These are phyloP conservation scores for Andrena cerasifolii DNA, from an alignment of 1,140 invertebrate species.

Conservation along the genomic window DNA sequence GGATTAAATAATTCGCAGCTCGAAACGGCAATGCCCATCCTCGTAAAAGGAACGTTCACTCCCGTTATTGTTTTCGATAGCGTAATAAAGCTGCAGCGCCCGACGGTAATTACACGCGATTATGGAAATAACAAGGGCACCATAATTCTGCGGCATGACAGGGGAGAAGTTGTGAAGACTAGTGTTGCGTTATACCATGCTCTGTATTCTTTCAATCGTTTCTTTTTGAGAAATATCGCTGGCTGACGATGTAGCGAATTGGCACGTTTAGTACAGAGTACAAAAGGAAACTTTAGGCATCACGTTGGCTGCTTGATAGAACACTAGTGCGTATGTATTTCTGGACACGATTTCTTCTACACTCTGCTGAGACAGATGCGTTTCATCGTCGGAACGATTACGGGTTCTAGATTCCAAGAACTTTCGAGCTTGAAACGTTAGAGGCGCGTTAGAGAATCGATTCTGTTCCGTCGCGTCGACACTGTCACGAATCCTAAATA, in stretches of 20 bases:
- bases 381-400: neutral
- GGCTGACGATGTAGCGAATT: conserved; percentile 14
- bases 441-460: conserved; percentile 10
- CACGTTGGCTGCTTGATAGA: conserved; percentile 34
- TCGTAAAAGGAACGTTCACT: no score
- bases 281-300: conserved; percentile 21
- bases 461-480: conserved; percentile 43
- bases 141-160: neutral
- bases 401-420: neutral
- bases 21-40: neutral
- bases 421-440: neutral
- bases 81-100: neutral
- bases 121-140: conserved; percentile 3
- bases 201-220: conserved; percentile 6
- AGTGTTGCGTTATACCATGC: neutral
- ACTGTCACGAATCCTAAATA: conserved; percentile 27
- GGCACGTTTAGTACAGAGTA: conserved; percentile 18
- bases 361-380: neutral
- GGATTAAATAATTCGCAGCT: neutral
- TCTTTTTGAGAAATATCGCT: neutral
- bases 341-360: conserved; percentile 14
- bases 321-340: conserved; percentile 19
- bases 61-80: conserved; percentile 2
- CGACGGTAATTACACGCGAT: neutral
- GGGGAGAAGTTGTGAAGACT: conserved; percentile 31